Evolutionary conservation across 2,888 invertebrate genomes (phyloP), one percentile per base, ranked within the genome.

Genomic region (Himalopsyche japonica): DNA sequence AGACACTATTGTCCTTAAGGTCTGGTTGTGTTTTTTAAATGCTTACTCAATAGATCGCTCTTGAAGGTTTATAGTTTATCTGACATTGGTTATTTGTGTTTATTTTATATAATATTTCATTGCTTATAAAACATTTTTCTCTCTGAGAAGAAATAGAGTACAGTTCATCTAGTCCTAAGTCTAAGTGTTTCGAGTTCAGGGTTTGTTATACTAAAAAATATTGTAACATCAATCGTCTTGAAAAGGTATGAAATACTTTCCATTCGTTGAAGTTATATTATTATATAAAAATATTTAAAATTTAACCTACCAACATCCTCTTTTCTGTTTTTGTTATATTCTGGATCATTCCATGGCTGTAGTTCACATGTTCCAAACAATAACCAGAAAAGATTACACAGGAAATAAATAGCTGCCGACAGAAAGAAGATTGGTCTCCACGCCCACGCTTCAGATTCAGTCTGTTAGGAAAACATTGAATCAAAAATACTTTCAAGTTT

Each of bases 391-490:
- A 93, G 89, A 88, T 94, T 94, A 43, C 93, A 91, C 10, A 93
- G 85, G 88, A 94, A 92, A 88, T 94, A 94, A 87, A 95, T 91
- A 0, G 89, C 91, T 0, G 94, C 92, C 0, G 95, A 93, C n/a
- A 94, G 91, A 88, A 93, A 93, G 89, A 95, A 95, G 24, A 95
- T 93, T 37, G 92, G 93, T 76, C 93, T 89, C 95, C 95, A 95
- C 85, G 93, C 92, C 0, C 89, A 88, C 0, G 92, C 91, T 49
- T 91, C 90, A 15, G 3, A 24, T 76, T 86, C 79, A 79, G 80
- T 78, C 87, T 86, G 81, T n/a, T 34, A 20, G 57, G 48, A 10
- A 80, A 76, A 30, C 24, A 64, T 32, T 79, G 5, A 18, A 20
- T 47, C 15, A 27, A 20, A 79, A 79, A 7, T 12, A 34, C 10